These are phyloP conservation scores for Bombus haemorrhoidalis DNA, from an alignment of 1,140 invertebrate genomes.

Conservation along the genomic window DNA sequence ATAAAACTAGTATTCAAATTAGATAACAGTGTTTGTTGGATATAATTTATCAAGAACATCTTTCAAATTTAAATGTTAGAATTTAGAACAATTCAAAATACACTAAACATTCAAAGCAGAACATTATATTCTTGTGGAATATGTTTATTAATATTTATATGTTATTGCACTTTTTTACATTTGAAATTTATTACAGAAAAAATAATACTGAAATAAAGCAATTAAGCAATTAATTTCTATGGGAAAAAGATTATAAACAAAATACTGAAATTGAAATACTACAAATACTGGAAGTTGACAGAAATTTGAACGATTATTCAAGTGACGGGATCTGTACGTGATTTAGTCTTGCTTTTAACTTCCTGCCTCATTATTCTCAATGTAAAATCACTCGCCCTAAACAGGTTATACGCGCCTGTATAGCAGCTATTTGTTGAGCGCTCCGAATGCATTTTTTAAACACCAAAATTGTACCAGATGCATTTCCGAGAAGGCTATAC, in stretches of 20 bases:
- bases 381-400: conserved; percentile 63
- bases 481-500: background rate
- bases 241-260: no score
- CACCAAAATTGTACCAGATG: conserved; percentile 24
- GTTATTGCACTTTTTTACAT: no score
- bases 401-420: conserved; percentile 52
- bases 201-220: background rate
- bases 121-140: no score
- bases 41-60: no score
- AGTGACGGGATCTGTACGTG: background rate
- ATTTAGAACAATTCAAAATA: background rate
- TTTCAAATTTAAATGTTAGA: background rate
- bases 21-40: no score
- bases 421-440: conserved; percentile 27
- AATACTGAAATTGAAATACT: no score
- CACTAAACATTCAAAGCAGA: no score
- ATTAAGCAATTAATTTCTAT: no score
- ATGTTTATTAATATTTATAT: no score
- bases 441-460: conserved; percentile 28
- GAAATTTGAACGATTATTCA: no score
- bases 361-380: conserved; percentile 59
- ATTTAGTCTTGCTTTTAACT: conserved; percentile 46
- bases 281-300: background rate
- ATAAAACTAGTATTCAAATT: background rate
- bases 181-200: background rate